A percentile compares a stretch with the other conserved stretches of the same genome.
These are phyloP conservation scores for Physeter macrocephalus DNA, from an alignment of 2,113 vertebrate species.

Conservation along the genomic window DNA sequence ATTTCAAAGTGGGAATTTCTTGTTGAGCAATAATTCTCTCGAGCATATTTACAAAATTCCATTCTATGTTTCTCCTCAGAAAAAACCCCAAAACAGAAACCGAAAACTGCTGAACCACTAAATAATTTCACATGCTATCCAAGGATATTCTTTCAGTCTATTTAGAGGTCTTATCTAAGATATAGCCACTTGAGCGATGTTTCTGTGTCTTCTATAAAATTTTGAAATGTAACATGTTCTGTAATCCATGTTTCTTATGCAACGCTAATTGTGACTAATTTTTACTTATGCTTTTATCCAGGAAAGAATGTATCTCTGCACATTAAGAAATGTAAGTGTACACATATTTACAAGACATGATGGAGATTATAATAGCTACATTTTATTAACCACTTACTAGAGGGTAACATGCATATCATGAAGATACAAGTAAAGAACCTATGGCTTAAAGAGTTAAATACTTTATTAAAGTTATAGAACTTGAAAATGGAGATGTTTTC, in stretches of 20 bases:
- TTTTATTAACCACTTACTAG: not conserved
- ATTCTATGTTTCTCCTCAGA: not conserved
- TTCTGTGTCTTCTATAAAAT: not conserved
- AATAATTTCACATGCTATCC: not conserved
- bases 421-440: not conserved
- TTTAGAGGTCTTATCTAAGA: not conserved
- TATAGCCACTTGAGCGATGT: not conserved
- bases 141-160: not conserved
- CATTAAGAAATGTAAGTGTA: not conserved
- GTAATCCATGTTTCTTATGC: not conserved
- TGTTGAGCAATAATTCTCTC: not conserved
- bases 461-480: not conserved
- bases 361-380: not conserved
- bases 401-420: not conserved
- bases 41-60: not conserved
- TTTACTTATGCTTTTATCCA: not conserved
- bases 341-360: not conserved
- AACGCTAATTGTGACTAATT: not conserved
- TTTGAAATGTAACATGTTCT: not conserved
- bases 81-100: not conserved
- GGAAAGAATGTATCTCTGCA: not conserved
- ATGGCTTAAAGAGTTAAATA: not conserved
- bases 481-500: not conserved
- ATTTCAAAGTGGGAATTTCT: not conserved
- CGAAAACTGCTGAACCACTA: not conserved